Evolutionary conservation across 2,113 vertebrate genomes (phyloP).

Genomic region (Ursus arctos): DNA sequence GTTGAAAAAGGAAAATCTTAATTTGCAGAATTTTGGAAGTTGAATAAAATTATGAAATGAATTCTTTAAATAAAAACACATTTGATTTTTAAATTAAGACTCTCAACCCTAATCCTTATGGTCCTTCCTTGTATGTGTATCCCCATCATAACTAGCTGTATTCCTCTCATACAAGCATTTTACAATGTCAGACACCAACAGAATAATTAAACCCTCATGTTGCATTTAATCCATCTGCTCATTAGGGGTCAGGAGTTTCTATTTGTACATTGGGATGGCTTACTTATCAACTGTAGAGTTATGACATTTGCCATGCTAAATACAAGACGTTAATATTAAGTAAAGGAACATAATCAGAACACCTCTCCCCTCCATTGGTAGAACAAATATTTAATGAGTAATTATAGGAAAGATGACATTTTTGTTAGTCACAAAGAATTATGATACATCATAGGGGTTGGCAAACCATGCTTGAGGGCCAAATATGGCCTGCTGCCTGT

Average conservation of each 20-base stretch:
- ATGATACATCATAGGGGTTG: neutral
- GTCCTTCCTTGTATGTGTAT: neutral
- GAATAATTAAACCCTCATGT: neutral
- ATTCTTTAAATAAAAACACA: slow-evolving; percentile 56
- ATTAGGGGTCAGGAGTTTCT: neutral
- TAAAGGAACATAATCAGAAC: neutral
- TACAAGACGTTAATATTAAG: slow-evolving; percentile 39
- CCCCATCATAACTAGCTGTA: neutral
- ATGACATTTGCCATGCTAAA: slow-evolving; percentile 6
- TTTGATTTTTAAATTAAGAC: neutral
- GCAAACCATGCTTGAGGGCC: neutral
- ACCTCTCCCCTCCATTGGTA: neutral
- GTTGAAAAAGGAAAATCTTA: slow-evolving; percentile 30
- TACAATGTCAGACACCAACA: neutral
- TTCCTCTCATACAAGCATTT: neutral
- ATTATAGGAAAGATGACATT: neutral
- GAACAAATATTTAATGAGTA: neutral
- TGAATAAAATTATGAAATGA: neutral
- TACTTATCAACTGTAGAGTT: neutral
- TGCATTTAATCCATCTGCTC: neutral
- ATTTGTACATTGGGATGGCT: neutral
- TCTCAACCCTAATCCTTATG: neutral
- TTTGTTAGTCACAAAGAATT: neutral
- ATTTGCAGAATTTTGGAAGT: slow-evolving; percentile 49
- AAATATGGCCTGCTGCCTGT: neutral